Percentiles rank a stretch among this genome's conserved stretches.
phyloP scores from a whole-genome alignment of 2,113 vertebrate genomes.

The Copsychus sechellarum region DNA sequence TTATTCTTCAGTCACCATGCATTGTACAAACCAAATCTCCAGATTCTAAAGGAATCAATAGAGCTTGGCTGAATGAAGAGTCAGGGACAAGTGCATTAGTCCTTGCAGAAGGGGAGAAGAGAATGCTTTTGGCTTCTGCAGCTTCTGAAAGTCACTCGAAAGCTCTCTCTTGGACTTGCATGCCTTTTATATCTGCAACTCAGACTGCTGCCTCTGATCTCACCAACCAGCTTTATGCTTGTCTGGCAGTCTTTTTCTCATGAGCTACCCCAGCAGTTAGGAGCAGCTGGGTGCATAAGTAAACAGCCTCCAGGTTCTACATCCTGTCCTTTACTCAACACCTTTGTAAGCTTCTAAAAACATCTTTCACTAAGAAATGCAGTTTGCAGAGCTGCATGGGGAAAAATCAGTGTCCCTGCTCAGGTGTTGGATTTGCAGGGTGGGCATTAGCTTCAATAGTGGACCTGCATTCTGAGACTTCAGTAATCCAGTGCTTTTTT shows the following conservation, averaged over 20 bases:
- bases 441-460: neutral
- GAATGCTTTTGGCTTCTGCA: neutral
- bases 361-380: neutral
- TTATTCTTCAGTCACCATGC: neutral
- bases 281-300: conserved; percentile 19
- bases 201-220: neutral
- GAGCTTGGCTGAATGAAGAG: neutral
- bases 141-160: neutral
- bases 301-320: conserved; percentile 30
- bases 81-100: neutral
- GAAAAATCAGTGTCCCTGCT: neutral
- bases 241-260: conserved; percentile 7
- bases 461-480: neutral
- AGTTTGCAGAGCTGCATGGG: neutral
- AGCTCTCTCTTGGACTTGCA: neutral
- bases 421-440: neutral
- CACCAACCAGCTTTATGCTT: conserved; percentile 2
- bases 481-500: neutral
- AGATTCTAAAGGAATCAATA: conserved; percentile 1
- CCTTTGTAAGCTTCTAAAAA: neutral
- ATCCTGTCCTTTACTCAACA: neutral
- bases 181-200: neutral
- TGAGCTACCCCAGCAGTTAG: neutral
- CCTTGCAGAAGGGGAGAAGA: neutral
- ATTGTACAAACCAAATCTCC: neutral